phyloP scores from a whole-genome alignment of 2,888 invertebrate species.

The Oegoconia quadripuncta region DNA sequence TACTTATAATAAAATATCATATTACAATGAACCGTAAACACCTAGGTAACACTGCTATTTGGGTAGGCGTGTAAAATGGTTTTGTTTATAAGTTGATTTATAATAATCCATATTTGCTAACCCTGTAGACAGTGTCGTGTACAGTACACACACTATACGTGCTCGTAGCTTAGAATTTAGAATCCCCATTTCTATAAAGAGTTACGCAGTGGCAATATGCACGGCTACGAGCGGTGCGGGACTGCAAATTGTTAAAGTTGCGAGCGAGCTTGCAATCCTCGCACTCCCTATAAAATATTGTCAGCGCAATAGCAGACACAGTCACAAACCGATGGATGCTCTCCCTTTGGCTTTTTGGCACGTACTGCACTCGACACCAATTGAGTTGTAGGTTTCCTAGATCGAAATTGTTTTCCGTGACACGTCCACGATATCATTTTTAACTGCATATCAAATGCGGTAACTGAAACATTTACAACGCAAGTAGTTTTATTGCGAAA shows the following conservation, averaged over 20 bases:
- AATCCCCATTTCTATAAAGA: too few relatives aligned
- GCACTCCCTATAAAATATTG: slow-evolving; percentile 65
- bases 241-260: slow-evolving; percentile 70
- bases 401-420: slow-evolving; percentile 20
- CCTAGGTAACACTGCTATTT: too few relatives aligned
- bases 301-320: slow-evolving; percentile 45
- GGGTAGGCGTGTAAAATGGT: too few relatives aligned
- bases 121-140: too few relatives aligned
- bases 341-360: slow-evolving; percentile 55
- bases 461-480: slow-evolving; percentile 1
- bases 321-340: slow-evolving; percentile 41
- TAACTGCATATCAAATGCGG: slow-evolving; percentile 10
- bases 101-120: too few relatives aligned
- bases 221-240: slow-evolving; percentile 37
- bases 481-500: slow-evolving; percentile 5
- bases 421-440: slow-evolving; percentile 14
- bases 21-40: too few relatives aligned
- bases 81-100: too few relatives aligned
- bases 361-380: slow-evolving; percentile 35
- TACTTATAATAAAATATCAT: too few relatives aligned
- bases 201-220: slow-evolving; percentile 40
- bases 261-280: slow-evolving; percentile 65
- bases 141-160: too few relatives aligned
- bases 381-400: slow-evolving; percentile 26
- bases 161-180: too few relatives aligned